A percentile compares a stretch with the other conserved stretches of the same genome.
These are phyloP conservation scores for Zoanthus sociatus DNA, from an alignment of 92 coral and sea anemone species.

Conservation along the genomic window DNA sequence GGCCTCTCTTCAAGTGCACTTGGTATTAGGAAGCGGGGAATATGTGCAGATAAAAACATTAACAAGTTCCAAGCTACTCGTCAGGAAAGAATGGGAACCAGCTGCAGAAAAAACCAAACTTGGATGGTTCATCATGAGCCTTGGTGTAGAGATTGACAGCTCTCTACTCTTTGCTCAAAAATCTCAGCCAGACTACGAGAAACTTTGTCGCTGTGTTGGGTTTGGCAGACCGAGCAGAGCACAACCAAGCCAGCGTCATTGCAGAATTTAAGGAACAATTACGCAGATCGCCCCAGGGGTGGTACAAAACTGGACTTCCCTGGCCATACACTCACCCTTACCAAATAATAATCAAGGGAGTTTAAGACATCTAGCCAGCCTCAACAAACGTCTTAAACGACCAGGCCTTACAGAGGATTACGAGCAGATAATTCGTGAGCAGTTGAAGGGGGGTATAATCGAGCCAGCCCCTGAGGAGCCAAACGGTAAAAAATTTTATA, in stretches of 20 bases:
- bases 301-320: slow-evolving; percentile 47
- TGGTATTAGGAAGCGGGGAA: no score
- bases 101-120: no score
- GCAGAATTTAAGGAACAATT: not conserved
- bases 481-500: slow-evolving; percentile 51
- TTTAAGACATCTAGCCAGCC: slow-evolving; percentile 29
- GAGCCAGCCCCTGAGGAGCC: slow-evolving; percentile 44
- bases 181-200: slow-evolving; percentile 41
- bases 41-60: no score
- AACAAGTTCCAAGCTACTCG: no score
- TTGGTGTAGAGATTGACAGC: not conserved
- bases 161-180: slow-evolving; percentile 40
- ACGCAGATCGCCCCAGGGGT: slow-evolving; percentile 13
- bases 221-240: slow-evolving; percentile 20
- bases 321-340: slow-evolving; percentile 61
- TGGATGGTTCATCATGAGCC: no score
- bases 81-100: no score
- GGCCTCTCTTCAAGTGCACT: no score
- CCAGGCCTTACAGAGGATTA: slow-evolving; percentile 17
- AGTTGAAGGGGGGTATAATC: slow-evolving; percentile 46
- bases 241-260: slow-evolving; percentile 18
- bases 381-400: slow-evolving; percentile 49
- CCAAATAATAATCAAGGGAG: slow-evolving; percentile 63
- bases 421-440: not conserved
- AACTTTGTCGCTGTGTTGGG: slow-evolving; percentile 39